These are phyloP conservation scores for Nothura maculosa DNA, from an alignment of 2,797 vertebrate species.

Conservation along the genomic window DNA sequence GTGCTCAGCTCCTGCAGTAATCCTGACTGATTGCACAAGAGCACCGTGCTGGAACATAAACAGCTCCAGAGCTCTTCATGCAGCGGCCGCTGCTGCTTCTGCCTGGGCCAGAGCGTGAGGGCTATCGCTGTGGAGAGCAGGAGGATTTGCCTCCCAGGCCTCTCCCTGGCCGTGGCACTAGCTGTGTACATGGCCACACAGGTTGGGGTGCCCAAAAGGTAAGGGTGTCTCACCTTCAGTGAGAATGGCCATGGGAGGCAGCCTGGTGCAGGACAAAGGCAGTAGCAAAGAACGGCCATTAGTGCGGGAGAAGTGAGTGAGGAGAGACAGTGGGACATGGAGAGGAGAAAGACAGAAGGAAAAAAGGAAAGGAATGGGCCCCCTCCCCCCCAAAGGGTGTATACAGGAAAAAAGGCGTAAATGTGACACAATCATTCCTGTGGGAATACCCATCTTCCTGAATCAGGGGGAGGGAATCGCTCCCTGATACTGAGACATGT, in stretches of 20 bases:
- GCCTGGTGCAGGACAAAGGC: background rate
- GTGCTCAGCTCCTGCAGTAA: background rate
- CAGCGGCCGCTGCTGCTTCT: background rate
- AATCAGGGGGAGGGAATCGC: background rate
- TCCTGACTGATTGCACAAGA: background rate
- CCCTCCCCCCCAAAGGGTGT: rapidly evolving
- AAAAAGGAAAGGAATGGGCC: background rate
- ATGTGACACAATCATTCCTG: background rate
- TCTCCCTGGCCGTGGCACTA: too few relatives aligned
- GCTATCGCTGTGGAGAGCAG: too few relatives aligned
- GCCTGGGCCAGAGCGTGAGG: too few relatives aligned
- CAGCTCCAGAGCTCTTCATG: background rate
- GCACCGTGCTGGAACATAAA: too few relatives aligned
- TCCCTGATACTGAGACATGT: background rate
- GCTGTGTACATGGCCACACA: too few relatives aligned
- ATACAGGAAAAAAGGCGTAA: background rate
- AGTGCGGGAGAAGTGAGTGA: background rate
- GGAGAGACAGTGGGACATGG: background rate
- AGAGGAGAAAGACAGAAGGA: background rate
- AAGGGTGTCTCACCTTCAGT: too few relatives aligned
- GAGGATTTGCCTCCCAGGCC: too few relatives aligned
- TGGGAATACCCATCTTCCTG: background rate
- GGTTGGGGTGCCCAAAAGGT: too few relatives aligned
- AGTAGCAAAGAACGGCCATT: background rate
- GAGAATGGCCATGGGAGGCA: background rate